phyloP scores from a whole-genome alignment of 2,888 invertebrate genomes.

The Agrochola macilenta region DNA sequence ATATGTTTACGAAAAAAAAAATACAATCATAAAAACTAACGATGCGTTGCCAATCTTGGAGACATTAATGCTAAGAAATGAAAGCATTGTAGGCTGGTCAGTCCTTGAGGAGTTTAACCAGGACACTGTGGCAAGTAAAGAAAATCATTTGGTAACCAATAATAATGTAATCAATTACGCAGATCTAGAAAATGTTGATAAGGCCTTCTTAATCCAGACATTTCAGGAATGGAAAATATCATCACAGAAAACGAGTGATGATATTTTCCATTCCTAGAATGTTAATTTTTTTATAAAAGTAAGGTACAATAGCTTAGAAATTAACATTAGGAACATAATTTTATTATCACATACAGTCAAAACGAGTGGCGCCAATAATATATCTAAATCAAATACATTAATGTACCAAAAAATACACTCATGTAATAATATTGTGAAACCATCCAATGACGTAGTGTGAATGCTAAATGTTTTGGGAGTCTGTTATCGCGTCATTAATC shows the following conservation, averaged over 20 bases:
- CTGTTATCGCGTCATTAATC: conserved; percentile 49
- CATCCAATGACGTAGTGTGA: conserved; percentile 41
- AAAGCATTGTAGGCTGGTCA: not conserved
- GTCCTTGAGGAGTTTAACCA: not conserved
- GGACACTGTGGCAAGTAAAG: not conserved
- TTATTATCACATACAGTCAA: conserved; percentile 63
- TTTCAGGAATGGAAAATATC: too few relatives aligned
- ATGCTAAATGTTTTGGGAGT: conserved; percentile 41
- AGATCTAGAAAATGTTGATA: not conserved
- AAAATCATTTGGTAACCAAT: not conserved
- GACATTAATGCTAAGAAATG: not conserved
- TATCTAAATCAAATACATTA: conserved; percentile 58
- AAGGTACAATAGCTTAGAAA: conserved; percentile 5
- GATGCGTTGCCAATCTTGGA: not conserved
- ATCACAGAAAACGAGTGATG: not conserved
- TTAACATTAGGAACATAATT: conserved; percentile 23
- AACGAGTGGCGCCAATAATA: conserved; percentile 51
- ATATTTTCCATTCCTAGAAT: not conserved
- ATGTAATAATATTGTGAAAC: conserved; percentile 65
- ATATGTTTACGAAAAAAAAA: too few relatives aligned
- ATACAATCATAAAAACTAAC: not conserved
- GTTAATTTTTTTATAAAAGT: conserved; percentile 2
- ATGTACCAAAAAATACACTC: conserved; percentile 60
- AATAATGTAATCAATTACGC: not conserved
- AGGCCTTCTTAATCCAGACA: too few relatives aligned